Evolutionary conservation across 2,113 vertebrate genomes (phyloP), one percentile per base, ranked within the genome.

Genomic region (Mola mola): DNA sequence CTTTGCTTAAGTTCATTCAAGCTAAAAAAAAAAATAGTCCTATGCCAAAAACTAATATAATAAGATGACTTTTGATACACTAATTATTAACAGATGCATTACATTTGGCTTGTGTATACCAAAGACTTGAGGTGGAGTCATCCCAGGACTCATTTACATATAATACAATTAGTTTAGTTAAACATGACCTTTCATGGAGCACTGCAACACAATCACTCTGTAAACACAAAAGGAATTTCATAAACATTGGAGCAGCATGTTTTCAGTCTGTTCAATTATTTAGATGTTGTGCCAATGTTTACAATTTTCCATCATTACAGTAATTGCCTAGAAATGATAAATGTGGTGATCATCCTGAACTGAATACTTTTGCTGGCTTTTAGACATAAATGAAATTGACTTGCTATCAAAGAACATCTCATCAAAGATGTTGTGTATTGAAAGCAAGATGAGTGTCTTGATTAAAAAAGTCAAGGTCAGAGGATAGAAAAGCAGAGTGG

Each of bases 391-490:
- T 87, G 66, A 85, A 86, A 83, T 87, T 79, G 71, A 69, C 74
- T 87, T 49, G 65, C 81, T 82, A 86, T 90, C 85, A 90, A 88
- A 91, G 83, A 16, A 29, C 43, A 81, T 81, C 70, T 75, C 83
- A 88, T 90, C 87, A 89, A 85, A 91, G 83, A 79, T 58, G 58
- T 63, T 79, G 67, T 64, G 79, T 38, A 69, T 79, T 81, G 82
- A 88, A 75, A 70, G 80, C 81, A 74, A 79, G 82, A 88, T 83
- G 89, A 86, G 72, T 72, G 75, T 79, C 66, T 60, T 46, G 73
- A 85, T 90, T 87, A 88, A 89, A 89, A 78, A 91, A 86, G 78
- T 66, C 83, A 61, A 68, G 80, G 60, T 77, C 69, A 82, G 72
- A 51, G 72, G 26, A 63, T 8, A 79, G 66, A 76, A 73, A 28